phyloP scores from a whole-genome alignment of 2,797 vertebrate genomes.

The Momotus momota region DNA sequence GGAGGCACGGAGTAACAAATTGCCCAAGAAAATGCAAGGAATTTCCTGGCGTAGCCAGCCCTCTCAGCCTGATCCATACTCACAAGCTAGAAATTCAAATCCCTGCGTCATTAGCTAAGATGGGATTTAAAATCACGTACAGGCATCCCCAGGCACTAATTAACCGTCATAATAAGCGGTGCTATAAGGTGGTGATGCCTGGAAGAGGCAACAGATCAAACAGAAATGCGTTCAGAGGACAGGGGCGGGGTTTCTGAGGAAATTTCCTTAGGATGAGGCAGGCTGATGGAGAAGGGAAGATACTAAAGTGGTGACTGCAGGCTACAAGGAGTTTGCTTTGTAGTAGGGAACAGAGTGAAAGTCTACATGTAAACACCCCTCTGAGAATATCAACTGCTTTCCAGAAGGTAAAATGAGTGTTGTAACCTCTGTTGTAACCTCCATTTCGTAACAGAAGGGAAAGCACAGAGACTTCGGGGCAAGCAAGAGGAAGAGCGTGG shows the following conservation, averaged over 20 bases:
- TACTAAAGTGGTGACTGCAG: neutral
- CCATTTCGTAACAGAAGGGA: neutral
- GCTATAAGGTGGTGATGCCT: neutral
- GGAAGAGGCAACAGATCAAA: neutral
- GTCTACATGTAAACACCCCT: fast-evolving
- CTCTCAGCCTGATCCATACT: neutral
- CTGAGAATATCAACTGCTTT: neutral
- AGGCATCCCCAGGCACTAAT: neutral
- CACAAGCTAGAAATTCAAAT: neutral
- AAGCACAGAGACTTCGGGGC: neutral
- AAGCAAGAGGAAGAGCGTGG: neutral
- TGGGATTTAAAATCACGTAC: neutral
- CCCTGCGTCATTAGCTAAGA: neutral
- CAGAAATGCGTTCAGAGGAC: neutral
- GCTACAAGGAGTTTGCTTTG: neutral
- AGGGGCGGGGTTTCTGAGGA: neutral
- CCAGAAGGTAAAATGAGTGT: neutral
- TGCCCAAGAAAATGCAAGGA: slow-evolving; percentile 45
- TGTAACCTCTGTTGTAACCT: neutral
- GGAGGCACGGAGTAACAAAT: slow-evolving; percentile 14
- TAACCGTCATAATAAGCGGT: neutral
- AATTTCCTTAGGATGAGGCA: neutral
- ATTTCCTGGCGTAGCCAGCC: slow-evolving; percentile 41
- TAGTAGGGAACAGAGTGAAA: neutral
- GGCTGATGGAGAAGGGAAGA: neutral